Base-by-base conservation (phyloP, 2,888 invertebrate species). In the Oxyteleia sp. region DNA sequence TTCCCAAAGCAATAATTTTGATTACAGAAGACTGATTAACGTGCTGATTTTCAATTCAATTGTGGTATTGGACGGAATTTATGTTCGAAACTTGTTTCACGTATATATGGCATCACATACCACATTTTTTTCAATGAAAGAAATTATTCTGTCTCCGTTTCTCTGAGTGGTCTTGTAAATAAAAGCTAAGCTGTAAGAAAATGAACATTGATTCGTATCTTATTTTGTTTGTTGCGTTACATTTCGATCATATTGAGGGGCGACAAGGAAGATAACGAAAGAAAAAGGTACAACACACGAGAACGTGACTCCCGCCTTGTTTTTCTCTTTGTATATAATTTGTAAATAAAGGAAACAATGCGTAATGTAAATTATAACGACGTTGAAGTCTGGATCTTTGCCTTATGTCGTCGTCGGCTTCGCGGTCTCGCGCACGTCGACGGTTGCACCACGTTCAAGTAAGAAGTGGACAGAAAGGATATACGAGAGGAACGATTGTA, bases 301-400 rank as follows among this genome's bases (percentile, higher is more conserved):
- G 81, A 55, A 57, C 66, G 82, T 72, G 82, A 87, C 75, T 78
- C 72, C 69, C 78, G 76, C 53, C 85, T 86, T 86, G 69, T 86
- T 87, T 87, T 81, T 87, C 82, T 85, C 83, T 90, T 69, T 79
- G 89, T 91, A 89, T 87, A 90, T 89, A 89, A 87, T 87, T 88
- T 90, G 90, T 90, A 90, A 86, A 90, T 89, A 90, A 32, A 87
- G 53, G 79, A 82, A 71, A 20, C 49, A 66, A 68, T 76, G 84
- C 82, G 80, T 87, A 85, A 85, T 89, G 85, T 87, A 87, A 87
- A 89, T 85, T 80, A 80, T 87, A 87, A 64, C 71, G 18, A 38
- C 76, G 75, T 85, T 74, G n/a, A 29, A 79, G 35, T 51, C 41
- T 51, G 55, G 57, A 61, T 64, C 74, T 74, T 63, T 69, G 66